Base-by-base conservation (phyloP, 2,888 invertebrate species). In the Acleris laterana region DNA sequence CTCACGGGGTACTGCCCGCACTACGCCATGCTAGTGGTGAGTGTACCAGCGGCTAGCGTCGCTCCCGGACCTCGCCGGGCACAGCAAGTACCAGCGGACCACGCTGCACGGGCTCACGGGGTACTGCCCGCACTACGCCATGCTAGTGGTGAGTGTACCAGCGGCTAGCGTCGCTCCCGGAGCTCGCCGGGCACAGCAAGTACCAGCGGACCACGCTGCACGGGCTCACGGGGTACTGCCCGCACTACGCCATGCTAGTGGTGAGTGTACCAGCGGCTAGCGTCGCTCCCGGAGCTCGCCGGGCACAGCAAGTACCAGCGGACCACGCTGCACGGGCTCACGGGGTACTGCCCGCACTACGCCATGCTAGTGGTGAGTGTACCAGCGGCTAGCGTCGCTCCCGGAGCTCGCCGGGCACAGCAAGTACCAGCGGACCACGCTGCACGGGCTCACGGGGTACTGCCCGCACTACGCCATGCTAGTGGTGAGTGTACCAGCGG, bases 1-100 rank as follows among this genome's bases (percentile, higher is more conserved):
- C 93, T 99, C 46, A 98, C 98, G 5, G 98, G 98, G 0, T 98
- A 98, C 90, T 96, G 96, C 1, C 99, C 99, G 1, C 98, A 99
- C 88, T 97, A 84, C 57, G 91, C 88, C 5, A 90, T 90, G 86
- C 71, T 91, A 1, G 62, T 62, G 19, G 62, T 62, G 48, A 61
- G 58, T 62, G 58, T 44, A n/a, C 44, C 5, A 44, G 11, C n/a
- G n/a, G 42, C 44, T 28, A 16, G 42, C 5, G 16, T 42, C 42
- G 42, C 16, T 42, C 16, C 42, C 5, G 16, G 16, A 42, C 42
- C 42, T 42, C 16, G 42, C 4, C 42, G 16, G 42, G 16, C 16
- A 42, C 42, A 42, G 42, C 42, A 42, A 42, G 42, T 42, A 42
- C 42, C 42, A 42, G 42, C 42, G 42, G 9, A 16, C 42, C 42